A percentile compares a stretch with the other conserved stretches of the same genome.
phyloP scores from a whole-genome alignment of 2,888 invertebrate genomes.

The Cantharis nigra region DNA sequence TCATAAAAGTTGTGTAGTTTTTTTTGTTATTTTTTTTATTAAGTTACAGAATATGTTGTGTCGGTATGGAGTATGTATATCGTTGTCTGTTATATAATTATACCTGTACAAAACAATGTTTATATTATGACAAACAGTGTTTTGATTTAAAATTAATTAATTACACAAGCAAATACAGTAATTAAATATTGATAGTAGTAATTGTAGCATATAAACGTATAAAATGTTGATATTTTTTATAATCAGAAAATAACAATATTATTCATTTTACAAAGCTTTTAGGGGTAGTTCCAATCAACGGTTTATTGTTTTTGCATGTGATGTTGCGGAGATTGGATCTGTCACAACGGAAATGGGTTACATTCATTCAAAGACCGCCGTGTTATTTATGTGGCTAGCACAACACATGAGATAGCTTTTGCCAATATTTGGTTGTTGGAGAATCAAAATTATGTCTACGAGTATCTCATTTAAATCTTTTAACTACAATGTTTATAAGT shows the following conservation, averaged over 20 bases:
- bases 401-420: conserved; percentile 11
- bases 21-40: not conserved
- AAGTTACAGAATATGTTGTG: not conserved
- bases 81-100: too few species aligned
- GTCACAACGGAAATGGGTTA: conserved; percentile 45
- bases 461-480: not conserved
- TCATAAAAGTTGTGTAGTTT: not conserved
- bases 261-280: conserved; percentile 19
- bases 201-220: not conserved
- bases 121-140: too few species aligned
- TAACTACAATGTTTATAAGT: not conserved
- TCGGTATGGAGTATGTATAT: not conserved
- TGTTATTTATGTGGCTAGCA: conserved; percentile 18
- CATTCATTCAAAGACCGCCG: conserved; percentile 36
- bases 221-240: not conserved
- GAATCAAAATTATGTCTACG: not conserved
- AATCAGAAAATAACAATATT: conserved; percentile 13
- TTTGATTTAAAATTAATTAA: not conserved
- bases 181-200: too few species aligned
- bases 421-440: conserved; percentile 16
- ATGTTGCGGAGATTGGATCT: conserved; percentile 45
- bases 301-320: conserved; percentile 45
- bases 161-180: not conserved
- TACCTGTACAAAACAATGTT: too few species aligned
- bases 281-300: conserved; percentile 40